Percentiles rank a stretch among this genome's conserved stretches.
phyloP scores from a whole-genome alignment of 2,888 invertebrate species.

The Athalia circularis region DNA sequence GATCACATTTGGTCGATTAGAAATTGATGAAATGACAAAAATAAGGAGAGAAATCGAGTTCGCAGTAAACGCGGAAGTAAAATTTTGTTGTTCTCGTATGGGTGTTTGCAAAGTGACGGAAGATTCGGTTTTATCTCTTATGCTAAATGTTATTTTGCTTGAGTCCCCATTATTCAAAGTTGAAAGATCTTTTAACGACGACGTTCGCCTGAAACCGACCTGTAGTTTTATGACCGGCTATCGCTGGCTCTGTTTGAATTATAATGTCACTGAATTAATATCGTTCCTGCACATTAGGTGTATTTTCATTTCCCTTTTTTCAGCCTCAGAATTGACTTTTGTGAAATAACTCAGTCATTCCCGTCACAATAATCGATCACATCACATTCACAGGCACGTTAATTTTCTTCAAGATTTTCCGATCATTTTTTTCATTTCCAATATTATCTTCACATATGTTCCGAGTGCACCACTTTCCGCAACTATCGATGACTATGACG shows the following conservation, averaged over 20 bases:
- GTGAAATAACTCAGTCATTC: not conserved
- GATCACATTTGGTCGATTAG: too few species aligned
- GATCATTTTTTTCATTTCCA: not conserved
- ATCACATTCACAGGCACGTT: not conserved
- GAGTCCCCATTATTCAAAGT: not conserved
- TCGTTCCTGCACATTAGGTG: not conserved
- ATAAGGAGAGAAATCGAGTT: too few species aligned
- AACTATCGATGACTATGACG: not conserved
- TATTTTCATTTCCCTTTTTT: not conserved
- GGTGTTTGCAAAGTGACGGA: too few species aligned
- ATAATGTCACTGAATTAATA: not conserved
- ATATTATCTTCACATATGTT: not conserved
- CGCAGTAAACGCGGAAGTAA: too few species aligned
- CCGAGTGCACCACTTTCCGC: too few species aligned
- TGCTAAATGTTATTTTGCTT: not conserved
- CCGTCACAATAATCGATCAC: not conserved
- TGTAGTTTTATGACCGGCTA: not conserved
- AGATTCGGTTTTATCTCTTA: not conserved
- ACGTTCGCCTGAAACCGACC: conserved; percentile 6
- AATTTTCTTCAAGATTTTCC: too few species aligned
- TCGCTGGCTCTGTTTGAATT: not conserved
- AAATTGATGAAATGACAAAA: too few species aligned
- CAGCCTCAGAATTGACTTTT: not conserved
- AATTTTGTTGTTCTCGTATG: too few species aligned
- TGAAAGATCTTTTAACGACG: not conserved